Conservation (phyloP, 2,113 vertebrate genomes). For the Eurystomus gularis region DNA sequence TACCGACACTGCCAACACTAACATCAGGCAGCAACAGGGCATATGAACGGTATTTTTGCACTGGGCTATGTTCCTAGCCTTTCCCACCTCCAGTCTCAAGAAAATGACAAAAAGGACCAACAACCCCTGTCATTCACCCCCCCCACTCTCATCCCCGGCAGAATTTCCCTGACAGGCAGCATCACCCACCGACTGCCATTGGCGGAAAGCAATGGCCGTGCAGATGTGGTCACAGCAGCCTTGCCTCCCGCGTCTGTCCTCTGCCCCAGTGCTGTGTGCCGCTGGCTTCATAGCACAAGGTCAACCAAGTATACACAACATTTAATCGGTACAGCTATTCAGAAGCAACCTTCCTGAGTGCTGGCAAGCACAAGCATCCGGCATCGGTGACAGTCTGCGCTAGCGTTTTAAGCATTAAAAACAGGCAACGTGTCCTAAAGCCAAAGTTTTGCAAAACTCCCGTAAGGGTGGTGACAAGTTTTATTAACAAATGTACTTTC, state of each 20-base stretch:
- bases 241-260: not conserved
- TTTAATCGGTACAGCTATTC: not conserved
- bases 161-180: not conserved
- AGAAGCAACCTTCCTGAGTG: not conserved
- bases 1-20: not conserved
- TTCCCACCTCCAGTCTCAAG: not conserved
- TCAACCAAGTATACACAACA: not conserved
- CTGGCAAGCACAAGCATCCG: not conserved
- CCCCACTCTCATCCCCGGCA: not conserved
- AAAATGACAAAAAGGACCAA: not conserved
- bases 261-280: not conserved
- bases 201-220: not conserved
- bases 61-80: not conserved
- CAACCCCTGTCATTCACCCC: rapidly evolving
- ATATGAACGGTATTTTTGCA: not conserved
- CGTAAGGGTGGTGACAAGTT: not conserved
- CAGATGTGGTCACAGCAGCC: not conserved
- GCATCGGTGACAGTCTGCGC: rapidly evolving
- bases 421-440: rapidly evolving
- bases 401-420: rapidly evolving
- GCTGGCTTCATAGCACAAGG: not conserved
- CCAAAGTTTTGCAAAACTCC: not conserved
- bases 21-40: not conserved
- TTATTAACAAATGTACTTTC: rapidly evolving
- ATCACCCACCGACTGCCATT: not conserved